Conservation (phyloP, 2,888 invertebrate genomes). For the Aporophyla nigra region DNA sequence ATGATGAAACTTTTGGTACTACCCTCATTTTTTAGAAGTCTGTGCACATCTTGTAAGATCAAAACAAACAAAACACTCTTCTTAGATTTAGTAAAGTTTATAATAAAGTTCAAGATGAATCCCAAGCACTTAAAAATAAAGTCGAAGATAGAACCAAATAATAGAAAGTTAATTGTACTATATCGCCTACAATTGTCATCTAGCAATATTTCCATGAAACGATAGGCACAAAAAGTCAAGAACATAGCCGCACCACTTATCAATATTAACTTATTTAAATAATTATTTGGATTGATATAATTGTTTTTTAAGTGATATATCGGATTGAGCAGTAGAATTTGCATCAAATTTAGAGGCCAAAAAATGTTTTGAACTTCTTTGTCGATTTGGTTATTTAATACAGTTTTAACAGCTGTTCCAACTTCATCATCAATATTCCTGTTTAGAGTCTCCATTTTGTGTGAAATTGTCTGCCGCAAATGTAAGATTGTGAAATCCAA, state of each 20-base stretch:
- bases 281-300: constrained; percentile 15
- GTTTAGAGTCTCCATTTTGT: constrained; percentile 11
- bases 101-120: constrained; percentile 10
- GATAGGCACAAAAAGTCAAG: background rate
- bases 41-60: constrained; percentile 4
- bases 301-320: constrained; percentile 21
- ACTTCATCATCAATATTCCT: background rate
- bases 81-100: background rate
- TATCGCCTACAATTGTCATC: constrained; percentile 28
- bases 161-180: background rate
- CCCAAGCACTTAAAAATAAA: constrained; percentile 1
- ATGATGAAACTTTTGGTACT: background rate
- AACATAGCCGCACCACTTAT: background rate
- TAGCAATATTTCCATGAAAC: constrained; percentile 3
- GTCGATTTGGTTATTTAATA: constrained; percentile 4
- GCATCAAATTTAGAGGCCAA: constrained; percentile 25
- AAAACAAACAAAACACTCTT: background rate
- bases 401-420: background rate
- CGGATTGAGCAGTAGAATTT: constrained; percentile 22
- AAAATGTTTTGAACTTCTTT: constrained; percentile 22
- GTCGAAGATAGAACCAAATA: constrained; percentile 15
- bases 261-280: constrained; percentile 14
- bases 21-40: background rate
- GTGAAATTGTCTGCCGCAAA: background rate
- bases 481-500: background rate